Percentiles rank a stretch among this genome's conserved stretches.
Conservation (phyloP, 2,113 vertebrate genomes). For the Gracilinanus agilis region DNA sequence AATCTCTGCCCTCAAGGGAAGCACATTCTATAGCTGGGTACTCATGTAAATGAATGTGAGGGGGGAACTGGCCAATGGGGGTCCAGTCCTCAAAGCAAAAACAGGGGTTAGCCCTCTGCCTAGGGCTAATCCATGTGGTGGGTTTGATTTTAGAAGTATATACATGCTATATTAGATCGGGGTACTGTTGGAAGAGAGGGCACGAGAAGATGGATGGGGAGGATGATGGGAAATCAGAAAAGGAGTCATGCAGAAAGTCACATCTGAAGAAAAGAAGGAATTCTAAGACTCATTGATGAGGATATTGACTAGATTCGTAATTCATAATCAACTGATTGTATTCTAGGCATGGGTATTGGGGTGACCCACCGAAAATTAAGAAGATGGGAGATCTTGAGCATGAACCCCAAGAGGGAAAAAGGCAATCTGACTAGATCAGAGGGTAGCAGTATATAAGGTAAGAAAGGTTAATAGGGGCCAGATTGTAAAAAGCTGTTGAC, state of each 20-base stretch:
- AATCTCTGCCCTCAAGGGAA: neutral
- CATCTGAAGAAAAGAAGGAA: neutral
- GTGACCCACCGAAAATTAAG: neutral
- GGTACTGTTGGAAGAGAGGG: neutral
- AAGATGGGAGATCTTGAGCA: neutral
- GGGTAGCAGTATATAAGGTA: neutral
- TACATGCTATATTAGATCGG: neutral
- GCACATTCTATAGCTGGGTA: neutral
- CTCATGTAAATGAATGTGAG: neutral
- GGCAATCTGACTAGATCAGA: neutral
- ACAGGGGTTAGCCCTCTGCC: neutral
- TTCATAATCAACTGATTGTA: neutral
- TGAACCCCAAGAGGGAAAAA: neutral
- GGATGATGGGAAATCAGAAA: neutral
- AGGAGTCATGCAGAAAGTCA: neutral
- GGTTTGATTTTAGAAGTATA: neutral
- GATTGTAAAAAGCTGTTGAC: neutral
- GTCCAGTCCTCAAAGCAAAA: neutral
- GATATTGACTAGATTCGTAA: neutral
- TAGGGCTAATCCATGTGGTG: neutral
- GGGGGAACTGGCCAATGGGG: neutral
- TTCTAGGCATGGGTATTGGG: neutral
- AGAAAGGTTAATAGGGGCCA: neutral
- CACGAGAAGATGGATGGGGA: neutral
- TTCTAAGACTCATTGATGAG: neutral